Conservation (phyloP, 2,113 vertebrate species). For the Protobothrops flavoviridis region DNA sequence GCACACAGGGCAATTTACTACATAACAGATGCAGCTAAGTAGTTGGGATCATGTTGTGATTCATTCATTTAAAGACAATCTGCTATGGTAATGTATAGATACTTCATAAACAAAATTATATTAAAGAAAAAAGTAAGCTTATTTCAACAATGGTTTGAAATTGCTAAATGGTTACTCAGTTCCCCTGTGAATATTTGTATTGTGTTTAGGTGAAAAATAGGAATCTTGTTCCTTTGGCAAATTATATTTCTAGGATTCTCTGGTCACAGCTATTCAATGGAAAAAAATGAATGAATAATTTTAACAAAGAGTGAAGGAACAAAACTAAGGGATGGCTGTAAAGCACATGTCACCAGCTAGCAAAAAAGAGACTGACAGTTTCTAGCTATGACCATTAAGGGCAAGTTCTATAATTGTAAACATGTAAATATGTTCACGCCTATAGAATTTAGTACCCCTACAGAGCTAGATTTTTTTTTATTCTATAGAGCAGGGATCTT, state of each 20-base stretch:
- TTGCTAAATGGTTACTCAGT: background rate
- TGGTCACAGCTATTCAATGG: background rate
- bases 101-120: slow-evolving; percentile 33
- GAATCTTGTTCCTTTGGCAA: background rate
- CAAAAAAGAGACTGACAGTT: background rate
- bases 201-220: background rate
- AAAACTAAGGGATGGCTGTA: background rate
- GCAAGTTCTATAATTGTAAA: background rate
- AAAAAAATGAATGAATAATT: background rate
- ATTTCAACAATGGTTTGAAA: background rate
- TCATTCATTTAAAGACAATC: slow-evolving; percentile 73
- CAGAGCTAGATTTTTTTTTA: too few species aligned
- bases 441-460: too few species aligned
- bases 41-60: slow-evolving; percentile 67
- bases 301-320: background rate
- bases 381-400: background rate
- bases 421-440: too few species aligned
- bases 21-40: slow-evolving; percentile 73
- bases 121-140: background rate
- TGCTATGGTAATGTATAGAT: slow-evolving; percentile 55
- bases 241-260: background rate
- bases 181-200: background rate
- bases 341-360: background rate
- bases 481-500: too few species aligned
- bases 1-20: slow-evolving; percentile 63